phyloP scores from a whole-genome alignment of 2,113 vertebrate genomes.

The Pollimyrus isidori region DNA sequence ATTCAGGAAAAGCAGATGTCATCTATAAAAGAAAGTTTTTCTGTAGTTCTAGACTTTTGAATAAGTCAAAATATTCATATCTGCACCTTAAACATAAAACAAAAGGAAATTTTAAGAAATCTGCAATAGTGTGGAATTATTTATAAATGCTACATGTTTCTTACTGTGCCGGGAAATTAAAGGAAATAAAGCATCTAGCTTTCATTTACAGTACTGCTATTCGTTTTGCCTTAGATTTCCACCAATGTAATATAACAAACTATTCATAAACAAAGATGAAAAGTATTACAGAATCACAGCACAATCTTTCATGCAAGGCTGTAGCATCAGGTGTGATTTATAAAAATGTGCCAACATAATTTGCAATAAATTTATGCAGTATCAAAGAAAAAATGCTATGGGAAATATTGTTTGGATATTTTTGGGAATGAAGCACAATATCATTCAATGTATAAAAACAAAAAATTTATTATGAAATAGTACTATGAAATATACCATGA shows the following conservation, averaged over 20 bases:
- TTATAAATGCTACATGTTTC: background rate
- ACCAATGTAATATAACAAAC: background rate
- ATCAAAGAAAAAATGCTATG: background rate
- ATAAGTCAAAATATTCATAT: background rate
- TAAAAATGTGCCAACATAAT: background rate
- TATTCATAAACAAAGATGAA: background rate
- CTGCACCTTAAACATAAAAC: conserved; percentile 15
- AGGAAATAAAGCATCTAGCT: background rate
- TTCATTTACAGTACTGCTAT: background rate
- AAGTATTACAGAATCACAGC: background rate
- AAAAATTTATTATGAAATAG: background rate
- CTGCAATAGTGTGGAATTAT: background rate
- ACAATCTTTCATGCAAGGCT: background rate
- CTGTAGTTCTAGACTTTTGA: background rate
- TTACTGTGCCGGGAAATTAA: background rate
- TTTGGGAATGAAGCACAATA: background rate
- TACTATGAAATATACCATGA: background rate
- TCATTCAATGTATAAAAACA: background rate
- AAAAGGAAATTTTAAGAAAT: background rate
- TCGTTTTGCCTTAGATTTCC: background rate
- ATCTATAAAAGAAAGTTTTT: background rate
- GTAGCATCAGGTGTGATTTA: background rate
- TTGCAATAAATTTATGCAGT: too few species aligned
- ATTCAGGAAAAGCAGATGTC: background rate
- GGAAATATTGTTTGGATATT: background rate